Base-by-base conservation (phyloP, 1,140 invertebrate species). In the Platyscapa corneri region DNA sequence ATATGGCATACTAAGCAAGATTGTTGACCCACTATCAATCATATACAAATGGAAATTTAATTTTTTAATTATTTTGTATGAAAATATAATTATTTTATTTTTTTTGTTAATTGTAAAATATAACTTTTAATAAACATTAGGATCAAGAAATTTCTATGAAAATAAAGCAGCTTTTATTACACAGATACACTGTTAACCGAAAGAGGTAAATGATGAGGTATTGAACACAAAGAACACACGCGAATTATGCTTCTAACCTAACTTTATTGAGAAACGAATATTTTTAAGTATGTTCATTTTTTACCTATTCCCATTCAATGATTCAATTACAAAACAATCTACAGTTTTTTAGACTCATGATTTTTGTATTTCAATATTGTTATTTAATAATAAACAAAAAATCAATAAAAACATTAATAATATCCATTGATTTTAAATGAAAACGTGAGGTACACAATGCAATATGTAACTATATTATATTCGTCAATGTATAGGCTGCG, bases 1-100 rank as follows among this genome's bases (percentile, higher is more conserved):
- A 49, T 74, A 79, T 84, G 32, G 32, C 83, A 84, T 84, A 79
- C 76, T 84, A 84, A 42, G 1, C 18, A 70, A 18, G 18, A 75
- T 70, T 37, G 37, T 32, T 30, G 60, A 64, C 14, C 5, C 27
- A 64, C 0, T 32, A 32, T 14, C n/a, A 32, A 16, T 32, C n/a
- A 67, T 34, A 32, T 67, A 39, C 12, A 53, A 53, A 53, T 20
- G 16, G 2, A 53, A 53, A 53, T 20, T 12, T 23, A 72, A 39
- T 72, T 72, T 8, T 12, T 30, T 1, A 1, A 7, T 16, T 6
- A 72, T 39, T 72, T 39, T 72, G 23, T 39, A 6, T 67, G 32
- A 67, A 67, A 67, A 67, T 67, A 67, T 32, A 16, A 23, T 72
- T n/a, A 67, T 72, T 72, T 72, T 39, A 32, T 72, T 39, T 20